Conservation (phyloP, 2,113 vertebrate species). For the Pygoscelis adeliae region DNA sequence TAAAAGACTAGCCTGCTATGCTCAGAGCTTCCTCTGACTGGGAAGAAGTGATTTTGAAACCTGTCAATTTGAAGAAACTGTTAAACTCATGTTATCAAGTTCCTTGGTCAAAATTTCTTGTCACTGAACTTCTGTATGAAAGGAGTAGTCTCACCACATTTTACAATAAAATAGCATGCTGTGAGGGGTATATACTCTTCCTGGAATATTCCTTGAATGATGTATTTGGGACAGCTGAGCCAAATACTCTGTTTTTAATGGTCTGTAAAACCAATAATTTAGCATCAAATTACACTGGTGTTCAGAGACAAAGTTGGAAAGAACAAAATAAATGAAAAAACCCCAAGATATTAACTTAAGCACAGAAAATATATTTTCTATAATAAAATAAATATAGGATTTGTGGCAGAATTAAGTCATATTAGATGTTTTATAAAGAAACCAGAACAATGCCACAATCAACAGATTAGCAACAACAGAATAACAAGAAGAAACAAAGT, state of each 20-base stretch:
- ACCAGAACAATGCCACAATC: not conserved
- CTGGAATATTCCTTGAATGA: not conserved
- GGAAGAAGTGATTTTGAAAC: not conserved
- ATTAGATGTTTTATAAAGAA: not conserved
- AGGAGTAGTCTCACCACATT: not conserved
- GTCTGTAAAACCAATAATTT: not conserved
- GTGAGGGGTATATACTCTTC: not conserved
- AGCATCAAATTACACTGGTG: not conserved
- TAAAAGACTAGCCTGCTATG: not conserved
- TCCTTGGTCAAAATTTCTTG: not conserved
- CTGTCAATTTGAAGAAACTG: not conserved
- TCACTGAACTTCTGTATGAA: not conserved
- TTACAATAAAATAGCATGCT: not conserved
- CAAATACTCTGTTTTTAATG: not conserved
- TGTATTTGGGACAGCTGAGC: not conserved
- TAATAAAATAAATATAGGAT: not conserved
- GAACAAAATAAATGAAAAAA: not conserved
- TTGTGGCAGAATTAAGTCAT: not conserved
- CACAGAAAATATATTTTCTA: not conserved
- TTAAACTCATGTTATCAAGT: not conserved
- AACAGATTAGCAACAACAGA: not conserved
- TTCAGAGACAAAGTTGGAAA: not conserved
- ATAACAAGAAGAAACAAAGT: not conserved
- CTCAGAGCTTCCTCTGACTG: not conserved
- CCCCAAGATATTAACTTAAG: accelerated